phyloP scores from a whole-genome alignment of 2,797 vertebrate species.

The Clarias pachynema region DNA sequence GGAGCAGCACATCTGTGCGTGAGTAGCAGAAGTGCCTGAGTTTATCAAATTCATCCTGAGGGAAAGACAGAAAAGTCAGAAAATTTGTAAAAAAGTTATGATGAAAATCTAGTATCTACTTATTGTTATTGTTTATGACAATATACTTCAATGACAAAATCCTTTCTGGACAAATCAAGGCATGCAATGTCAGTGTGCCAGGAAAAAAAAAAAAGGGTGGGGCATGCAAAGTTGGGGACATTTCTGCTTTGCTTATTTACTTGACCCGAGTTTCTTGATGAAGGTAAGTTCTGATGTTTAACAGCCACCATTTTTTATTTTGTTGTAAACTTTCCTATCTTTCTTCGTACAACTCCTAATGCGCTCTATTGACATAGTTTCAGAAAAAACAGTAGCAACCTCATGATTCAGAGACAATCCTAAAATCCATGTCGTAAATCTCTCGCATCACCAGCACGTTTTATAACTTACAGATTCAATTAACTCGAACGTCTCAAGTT shows the following conservation, averaged over 20 bases:
- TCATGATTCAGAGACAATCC: not conserved
- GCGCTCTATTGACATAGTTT: no score
- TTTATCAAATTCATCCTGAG: slow-evolving; percentile 84
- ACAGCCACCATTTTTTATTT: not conserved
- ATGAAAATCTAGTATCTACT: no score
- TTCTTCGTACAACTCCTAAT: not conserved
- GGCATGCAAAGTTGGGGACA: not conserved
- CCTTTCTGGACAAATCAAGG: not conserved
- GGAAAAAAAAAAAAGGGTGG: not conserved
- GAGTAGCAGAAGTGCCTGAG: slow-evolving; percentile 86
- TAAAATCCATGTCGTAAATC: slow-evolving; percentile 38
- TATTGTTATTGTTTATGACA: not conserved
- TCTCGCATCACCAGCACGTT: slow-evolving; percentile 28
- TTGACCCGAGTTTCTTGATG: no score
- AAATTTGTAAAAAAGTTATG: not conserved
- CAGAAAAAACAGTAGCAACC: not conserved
- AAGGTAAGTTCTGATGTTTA: not conserved
- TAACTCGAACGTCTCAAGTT: slow-evolving; percentile 44
- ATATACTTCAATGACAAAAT: not conserved
- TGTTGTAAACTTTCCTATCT: not conserved
- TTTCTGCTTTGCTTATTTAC: not conserved
- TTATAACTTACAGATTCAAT: slow-evolving; percentile 41
- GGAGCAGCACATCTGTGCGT: slow-evolving; percentile 81
- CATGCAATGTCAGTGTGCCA: not conserved
- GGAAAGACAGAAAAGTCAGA: slow-evolving; percentile 23